Conservation (phyloP, 2,888 invertebrate genomes). For the Polietes domitor region DNA sequence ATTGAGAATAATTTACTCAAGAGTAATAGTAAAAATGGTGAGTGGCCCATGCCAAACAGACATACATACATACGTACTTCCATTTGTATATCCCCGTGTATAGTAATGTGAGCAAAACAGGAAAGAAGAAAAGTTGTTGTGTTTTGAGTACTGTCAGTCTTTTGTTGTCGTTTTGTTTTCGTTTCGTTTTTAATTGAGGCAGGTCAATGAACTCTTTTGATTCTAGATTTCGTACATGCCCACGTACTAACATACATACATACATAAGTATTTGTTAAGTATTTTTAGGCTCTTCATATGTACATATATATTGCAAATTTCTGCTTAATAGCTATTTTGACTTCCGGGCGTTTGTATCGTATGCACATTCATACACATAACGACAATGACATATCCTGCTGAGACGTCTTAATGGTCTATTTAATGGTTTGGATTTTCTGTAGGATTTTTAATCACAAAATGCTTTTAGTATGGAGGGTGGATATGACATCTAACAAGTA, state of each 20-base stretch:
- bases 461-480: background rate
- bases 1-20: conserved; percentile 20
- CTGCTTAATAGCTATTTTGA: background rate
- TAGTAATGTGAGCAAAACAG: conserved; percentile 21
- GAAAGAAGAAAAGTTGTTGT: conserved; percentile 19
- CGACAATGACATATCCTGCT: background rate
- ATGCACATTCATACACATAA: background rate
- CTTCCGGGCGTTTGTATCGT: conserved; percentile 7
- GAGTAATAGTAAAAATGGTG: conserved; percentile 50
- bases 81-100: background rate
- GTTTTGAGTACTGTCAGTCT: background rate
- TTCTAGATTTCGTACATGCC: background rate
- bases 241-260: background rate
- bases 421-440: background rate
- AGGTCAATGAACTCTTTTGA: conserved; percentile 56
- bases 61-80: conserved; percentile 24
- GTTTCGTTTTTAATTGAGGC: conserved; percentile 49
- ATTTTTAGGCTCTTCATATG: too few species aligned
- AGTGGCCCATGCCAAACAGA: conserved; percentile 21
- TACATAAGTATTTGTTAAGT: background rate
- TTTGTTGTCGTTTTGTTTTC: conserved; percentile 23
- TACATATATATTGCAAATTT: background rate
- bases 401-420: conserved; percentile 1
- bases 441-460: conserved; percentile 10
- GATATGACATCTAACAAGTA: background rate